Percentiles rank a stretch among this genome's conserved stretches.
phyloP scores from a whole-genome alignment of 2,888 invertebrate species.

The Hirtodrosophila cameraria region DNA sequence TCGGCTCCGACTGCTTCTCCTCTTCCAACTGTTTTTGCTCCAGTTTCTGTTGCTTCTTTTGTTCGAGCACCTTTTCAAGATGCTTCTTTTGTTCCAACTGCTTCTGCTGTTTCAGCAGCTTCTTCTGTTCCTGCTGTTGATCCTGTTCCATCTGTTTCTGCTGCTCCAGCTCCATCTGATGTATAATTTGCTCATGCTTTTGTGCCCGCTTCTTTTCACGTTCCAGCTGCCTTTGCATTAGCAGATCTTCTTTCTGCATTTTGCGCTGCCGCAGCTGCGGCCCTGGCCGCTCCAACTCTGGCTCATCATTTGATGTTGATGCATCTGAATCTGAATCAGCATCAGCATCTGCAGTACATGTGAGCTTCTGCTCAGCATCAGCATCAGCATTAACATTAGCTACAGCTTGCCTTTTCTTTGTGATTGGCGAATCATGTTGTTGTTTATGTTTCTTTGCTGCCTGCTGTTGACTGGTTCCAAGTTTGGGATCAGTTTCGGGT shows the following conservation, averaged over 20 bases:
- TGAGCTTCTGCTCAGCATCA: too few species aligned
- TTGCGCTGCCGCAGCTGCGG: not conserved
- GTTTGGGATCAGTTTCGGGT: too few species aligned
- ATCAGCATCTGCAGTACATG: not conserved
- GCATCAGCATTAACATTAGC: too few species aligned
- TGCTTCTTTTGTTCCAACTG: too few species aligned
- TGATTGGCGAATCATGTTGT: too few species aligned
- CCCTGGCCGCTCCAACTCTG: not conserved
- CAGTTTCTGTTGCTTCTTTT: conserved; percentile 5
- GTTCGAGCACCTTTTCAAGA: too few species aligned
- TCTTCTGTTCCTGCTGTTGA: not conserved
- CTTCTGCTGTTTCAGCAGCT: conserved; percentile 1
- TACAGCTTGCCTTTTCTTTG: too few species aligned
- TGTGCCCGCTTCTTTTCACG: not conserved
- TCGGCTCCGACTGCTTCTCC: not conserved
- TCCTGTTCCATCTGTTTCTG: not conserved
- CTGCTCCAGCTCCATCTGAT: conserved; percentile 1
- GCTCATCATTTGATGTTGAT: conserved; percentile 1
- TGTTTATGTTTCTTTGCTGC: too few species aligned
- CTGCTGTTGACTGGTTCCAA: too few species aligned
- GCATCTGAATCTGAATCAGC: not conserved
- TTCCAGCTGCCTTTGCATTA: not conserved
- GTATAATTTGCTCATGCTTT: too few species aligned
- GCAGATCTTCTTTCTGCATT: not conserved
- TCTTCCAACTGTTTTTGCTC: conserved; percentile 2